Percentiles rank a stretch among this genome's conserved stretches.
These are phyloP conservation scores for Aphrophora alni DNA, from an alignment of 2,888 invertebrate species.

Conservation along the genomic window DNA sequence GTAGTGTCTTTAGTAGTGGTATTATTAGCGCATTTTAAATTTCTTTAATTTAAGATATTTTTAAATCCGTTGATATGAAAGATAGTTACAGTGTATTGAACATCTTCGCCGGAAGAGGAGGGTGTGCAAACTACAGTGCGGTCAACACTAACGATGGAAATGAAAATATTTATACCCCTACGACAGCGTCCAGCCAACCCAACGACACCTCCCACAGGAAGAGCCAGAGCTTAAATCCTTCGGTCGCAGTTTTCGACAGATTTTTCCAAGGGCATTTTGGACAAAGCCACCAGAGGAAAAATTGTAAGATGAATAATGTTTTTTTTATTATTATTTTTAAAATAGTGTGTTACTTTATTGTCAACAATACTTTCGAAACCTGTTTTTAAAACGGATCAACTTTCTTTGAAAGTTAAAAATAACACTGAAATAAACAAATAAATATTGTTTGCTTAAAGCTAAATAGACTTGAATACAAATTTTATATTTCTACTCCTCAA, in stretches of 20 bases:
- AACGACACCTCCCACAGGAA: background rate
- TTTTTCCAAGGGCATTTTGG: conserved; percentile 24
- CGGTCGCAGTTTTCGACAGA: conserved; percentile 26
- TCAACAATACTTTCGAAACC: too few species aligned
- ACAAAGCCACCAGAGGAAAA: background rate
- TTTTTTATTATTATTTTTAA: too few species aligned
- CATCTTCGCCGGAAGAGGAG: background rate
- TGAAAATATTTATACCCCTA: background rate
- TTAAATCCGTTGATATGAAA: background rate
- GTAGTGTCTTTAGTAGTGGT: too few species aligned
- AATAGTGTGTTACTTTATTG: too few species aligned
- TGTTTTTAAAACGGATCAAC: too few species aligned
- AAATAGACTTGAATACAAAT: too few species aligned
- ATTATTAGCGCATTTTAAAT: background rate
- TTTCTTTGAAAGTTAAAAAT: too few species aligned
- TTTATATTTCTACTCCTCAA: too few species aligned
- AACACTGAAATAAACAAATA: too few species aligned
- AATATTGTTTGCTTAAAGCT: too few species aligned
- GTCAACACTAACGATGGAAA: background rate
- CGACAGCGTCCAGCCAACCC: background rate
- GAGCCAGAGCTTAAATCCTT: conserved; percentile 16
- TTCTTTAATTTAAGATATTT: background rate
- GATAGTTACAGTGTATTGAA: background rate
- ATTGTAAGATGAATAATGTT: too few species aligned
- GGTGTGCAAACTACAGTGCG: background rate